Conservation (phyloP, 2,797 vertebrate genomes). For the Eutrigla gurnardus region DNA sequence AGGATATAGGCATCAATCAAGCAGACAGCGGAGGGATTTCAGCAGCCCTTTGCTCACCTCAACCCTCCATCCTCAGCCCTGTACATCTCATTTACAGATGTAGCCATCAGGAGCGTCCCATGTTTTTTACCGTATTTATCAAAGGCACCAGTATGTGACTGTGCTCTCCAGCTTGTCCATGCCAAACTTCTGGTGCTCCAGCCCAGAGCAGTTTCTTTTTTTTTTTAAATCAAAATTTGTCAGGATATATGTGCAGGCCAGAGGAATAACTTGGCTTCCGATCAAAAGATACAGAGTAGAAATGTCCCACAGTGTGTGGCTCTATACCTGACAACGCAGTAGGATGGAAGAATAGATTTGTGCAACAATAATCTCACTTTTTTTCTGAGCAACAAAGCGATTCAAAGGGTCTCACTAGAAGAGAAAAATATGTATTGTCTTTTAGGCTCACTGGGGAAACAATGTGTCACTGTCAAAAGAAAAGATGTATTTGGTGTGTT, state of each 20-base stretch:
- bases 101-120: conserved; percentile 44
- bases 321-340: neutral
- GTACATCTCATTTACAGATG: conserved; percentile 77
- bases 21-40: conserved; percentile 72
- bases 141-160: conserved; percentile 35
- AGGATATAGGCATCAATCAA: conserved; percentile 77
- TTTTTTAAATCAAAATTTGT: conserved; percentile 1
- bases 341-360: neutral
- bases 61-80: conserved; percentile 43
- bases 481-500: neutral
- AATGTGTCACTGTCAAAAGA: neutral
- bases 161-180: neutral
- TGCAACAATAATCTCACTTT: neutral
- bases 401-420: neutral
- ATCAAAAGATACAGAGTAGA: conserved; percentile 17
- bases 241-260: conserved; percentile 1
- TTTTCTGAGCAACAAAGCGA: neutral
- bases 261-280: conserved; percentile 2
- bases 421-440: neutral
- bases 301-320: conserved; percentile 2
- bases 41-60: conserved; percentile 60
- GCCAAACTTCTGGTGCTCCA: conserved; percentile 20
- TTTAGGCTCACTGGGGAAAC: neutral
- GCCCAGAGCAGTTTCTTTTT: neutral
- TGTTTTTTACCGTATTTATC: conserved; percentile 36